phyloP scores from a whole-genome alignment of 2,797 vertebrate species.

The Sternarchorhynchus goeldii region DNA sequence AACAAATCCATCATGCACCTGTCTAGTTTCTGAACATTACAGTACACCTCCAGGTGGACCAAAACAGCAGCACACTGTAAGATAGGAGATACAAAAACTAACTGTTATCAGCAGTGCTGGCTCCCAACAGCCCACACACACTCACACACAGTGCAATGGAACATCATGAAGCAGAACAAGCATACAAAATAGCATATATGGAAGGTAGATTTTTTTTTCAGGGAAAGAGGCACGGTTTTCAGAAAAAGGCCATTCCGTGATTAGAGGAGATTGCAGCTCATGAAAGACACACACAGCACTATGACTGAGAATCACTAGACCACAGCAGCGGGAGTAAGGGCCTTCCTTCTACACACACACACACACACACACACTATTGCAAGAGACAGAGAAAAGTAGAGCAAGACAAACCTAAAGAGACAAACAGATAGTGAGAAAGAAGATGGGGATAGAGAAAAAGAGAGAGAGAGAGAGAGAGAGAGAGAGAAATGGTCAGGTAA shows the following conservation, averaged over 20 bases:
- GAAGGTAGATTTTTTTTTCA: conserved; percentile 4
- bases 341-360: conserved; percentile 4
- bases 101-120: background rate
- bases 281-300: conserved; percentile 35
- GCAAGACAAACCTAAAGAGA: background rate
- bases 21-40: background rate
- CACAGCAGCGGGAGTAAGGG: conserved; percentile 25
- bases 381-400: too few relatives aligned
- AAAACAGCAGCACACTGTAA: background rate
- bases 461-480: background rate
- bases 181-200: conserved; percentile 10
- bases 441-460: background rate
- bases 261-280: conserved; percentile 46
- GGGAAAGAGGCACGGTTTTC: conserved; percentile 72
- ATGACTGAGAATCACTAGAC: conserved; percentile 30
- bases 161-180: conserved; percentile 27
- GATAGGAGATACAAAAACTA: background rate
- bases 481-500: background rate
- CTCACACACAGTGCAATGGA: conserved; percentile 26
- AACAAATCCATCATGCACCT: background rate
- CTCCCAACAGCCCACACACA: conserved; percentile 10
- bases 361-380: background rate
- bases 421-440: conserved; percentile 12
- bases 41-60: background rate
- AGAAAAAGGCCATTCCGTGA: conserved; percentile 76